Base-by-base conservation (phyloP, 2,797 vertebrate genomes). In the Coregonus suidteri region DNA sequence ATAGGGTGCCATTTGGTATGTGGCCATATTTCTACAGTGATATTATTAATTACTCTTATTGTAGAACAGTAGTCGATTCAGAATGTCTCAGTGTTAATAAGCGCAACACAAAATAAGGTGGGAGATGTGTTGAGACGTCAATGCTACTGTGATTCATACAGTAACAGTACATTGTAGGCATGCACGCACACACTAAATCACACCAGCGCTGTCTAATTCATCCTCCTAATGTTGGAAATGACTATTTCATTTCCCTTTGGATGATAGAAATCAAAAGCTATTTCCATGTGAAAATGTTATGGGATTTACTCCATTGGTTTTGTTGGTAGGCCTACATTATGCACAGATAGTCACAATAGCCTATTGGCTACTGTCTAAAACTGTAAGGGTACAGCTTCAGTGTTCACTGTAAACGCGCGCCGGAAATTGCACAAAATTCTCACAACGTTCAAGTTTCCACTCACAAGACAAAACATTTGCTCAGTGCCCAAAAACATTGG, bases 191-290 rank as follows among this genome's bases (percentile, higher is more conserved):
- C 37, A 9, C 37, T 41, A 41, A 41, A 9, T 34, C 5, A 34
- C 79, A n/a, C 4, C 14, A 41, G 75, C 25, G 41, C 56, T 71
- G 41, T 30, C 30, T 20, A 4, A 78, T 67, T 77, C 16, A 41
- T 65, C 37, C 9, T 71, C 54, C 52, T 11, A 74, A 66, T 71
- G 20, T 56, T 54, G 0, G 30, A 75, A 76, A 78, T 13, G 70
- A 66, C 72, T 37, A 75, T 51, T 51, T 56, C 6, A 56, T 59
- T 73, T 59, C 54, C 16, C 30, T 59, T 54, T 37, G 16, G 72
- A 37, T 73, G 16, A 35, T 15, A 35, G 34, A 35, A 35, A 35
- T 35, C 4, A 35, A 35, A 35, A 35, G 34, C 34, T 35, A 35
- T 35, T 35, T 35, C 34, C 34, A 35, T 35, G 34, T 35, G 34